Evolutionary conservation across 2,113 vertebrate species (phyloP).

Genomic region (Chiloscyllium plagiosum): DNA sequence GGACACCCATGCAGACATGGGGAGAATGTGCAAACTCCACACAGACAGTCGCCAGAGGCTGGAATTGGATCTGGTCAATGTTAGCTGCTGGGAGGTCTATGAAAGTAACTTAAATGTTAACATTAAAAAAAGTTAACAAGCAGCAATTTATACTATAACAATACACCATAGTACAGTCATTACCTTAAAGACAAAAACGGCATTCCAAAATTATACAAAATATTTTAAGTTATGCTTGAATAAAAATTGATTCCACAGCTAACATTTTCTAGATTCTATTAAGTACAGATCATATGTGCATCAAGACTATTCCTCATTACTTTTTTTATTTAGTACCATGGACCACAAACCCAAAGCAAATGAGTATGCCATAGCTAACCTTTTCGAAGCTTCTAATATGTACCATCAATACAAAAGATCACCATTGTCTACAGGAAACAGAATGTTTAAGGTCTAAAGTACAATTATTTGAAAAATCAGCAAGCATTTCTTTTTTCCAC

Average conservation of each 20-base stretch:
- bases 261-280: not conserved
- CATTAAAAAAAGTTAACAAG: not conserved
- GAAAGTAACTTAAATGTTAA: not conserved
- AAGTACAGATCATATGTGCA: not conserved
- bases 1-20: too few species aligned
- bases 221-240: not conserved
- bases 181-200: not conserved
- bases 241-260: not conserved
- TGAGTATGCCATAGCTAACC: not conserved
- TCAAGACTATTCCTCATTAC: not conserved
- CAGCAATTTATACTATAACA: not conserved
- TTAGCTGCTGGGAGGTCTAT: not conserved
- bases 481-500: not conserved
- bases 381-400: not conserved
- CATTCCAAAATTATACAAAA: not conserved
- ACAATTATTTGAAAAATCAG: not conserved
- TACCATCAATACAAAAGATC: not conserved
- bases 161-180: not conserved
- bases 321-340: not conserved
- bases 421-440: not conserved
- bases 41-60: too few species aligned
- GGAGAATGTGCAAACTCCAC: too few species aligned
- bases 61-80: not conserved
- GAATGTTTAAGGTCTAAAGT: not conserved
- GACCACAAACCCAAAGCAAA: not conserved